Base-by-base conservation (phyloP, 2,888 invertebrate species). In the Drosophila subsilvestris region DNA sequence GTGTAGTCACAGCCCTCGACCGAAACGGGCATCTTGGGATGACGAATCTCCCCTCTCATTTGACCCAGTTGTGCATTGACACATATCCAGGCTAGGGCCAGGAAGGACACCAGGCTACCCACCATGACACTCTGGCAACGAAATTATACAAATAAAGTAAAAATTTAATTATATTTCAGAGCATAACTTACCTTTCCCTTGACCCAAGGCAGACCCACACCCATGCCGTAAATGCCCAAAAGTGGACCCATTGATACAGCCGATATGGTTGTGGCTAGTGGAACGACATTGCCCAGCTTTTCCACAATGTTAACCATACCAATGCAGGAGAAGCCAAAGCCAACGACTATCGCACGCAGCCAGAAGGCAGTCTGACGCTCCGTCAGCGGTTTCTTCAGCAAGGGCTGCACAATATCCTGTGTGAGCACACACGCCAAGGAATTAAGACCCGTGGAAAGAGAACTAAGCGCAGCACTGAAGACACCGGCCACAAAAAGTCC, bases 401-500 rank as follows among this genome's bases (percentile, higher is more conserved):
- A 17, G 0, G 96, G 96, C 77, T 95, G 95, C 84, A 96, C 94
- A 86, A 96, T 94, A 89, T 97, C 96, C 92, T 96, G 96, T 42
- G 96, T 93, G 47, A 96, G 95, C 0, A 96, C 96, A 9, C 96
- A 96, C 1, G 96, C 94, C 95, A 96, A 94, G 0, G 96, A 96
- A 86, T 96, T 97, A 0, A 96, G 92, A 0, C 96, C 96, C 12
- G 96, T 96, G 0, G 96, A 96, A 90, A 96, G 93, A 0, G 96
- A 96, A 90, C 96, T 96, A 44, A 98, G 92, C 1, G 98, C 97
- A 9, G 97, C 98, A 91, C 97, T 97, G 88, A 98, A 98, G 27
- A 98, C 95, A 6, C 97, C 97, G 48, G 98, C 96, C 0, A 98
- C 95, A 89, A 98, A 98, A 0, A 98, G 93, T 37, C 98, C 98